Percentiles rank a stretch among this genome's conserved stretches.
Conservation (phyloP, 2,113 vertebrate genomes). For the Alouatta palliata region DNA sequence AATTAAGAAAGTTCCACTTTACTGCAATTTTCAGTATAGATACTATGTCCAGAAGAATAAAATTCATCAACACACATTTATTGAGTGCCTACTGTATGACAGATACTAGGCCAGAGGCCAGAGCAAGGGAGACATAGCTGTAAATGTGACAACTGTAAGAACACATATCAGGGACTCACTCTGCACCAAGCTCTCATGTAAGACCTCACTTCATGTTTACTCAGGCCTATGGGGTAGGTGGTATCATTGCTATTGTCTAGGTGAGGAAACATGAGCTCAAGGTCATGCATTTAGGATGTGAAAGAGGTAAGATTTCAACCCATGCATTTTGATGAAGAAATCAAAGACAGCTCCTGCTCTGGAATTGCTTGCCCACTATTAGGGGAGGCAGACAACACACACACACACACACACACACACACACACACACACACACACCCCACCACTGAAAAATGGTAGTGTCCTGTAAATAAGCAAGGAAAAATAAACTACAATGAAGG, state of each 20-base stretch:
- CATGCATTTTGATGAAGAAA: not conserved
- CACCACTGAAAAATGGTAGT: not conserved
- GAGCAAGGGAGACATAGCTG: not conserved
- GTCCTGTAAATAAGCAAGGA: not conserved
- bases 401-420: not conserved
- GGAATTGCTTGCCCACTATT: not conserved
- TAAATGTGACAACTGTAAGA: too few relatives aligned
- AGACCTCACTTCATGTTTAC: not conserved
- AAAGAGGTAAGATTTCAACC: not conserved
- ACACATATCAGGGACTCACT: not conserved
- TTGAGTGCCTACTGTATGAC: not conserved
- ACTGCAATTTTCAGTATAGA: not conserved
- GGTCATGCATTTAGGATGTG: not conserved
- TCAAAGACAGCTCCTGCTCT: not conserved
- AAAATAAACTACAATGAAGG: accelerated
- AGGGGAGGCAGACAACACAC: not conserved
- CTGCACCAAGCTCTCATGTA: not conserved
- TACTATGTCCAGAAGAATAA: not conserved
- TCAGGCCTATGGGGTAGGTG: not conserved
- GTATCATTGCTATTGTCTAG: not conserved
- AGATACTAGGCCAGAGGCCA: not conserved
- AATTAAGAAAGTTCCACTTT: constrained; percentile 37
- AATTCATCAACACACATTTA: not conserved
- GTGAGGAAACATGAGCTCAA: not conserved
- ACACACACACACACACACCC: too few relatives aligned